Evolutionary conservation across 30 jellyfish, hydroid and myxozoan species (phyloP).

Genomic region (Hydractinia symbiolongicarpus): DNA sequence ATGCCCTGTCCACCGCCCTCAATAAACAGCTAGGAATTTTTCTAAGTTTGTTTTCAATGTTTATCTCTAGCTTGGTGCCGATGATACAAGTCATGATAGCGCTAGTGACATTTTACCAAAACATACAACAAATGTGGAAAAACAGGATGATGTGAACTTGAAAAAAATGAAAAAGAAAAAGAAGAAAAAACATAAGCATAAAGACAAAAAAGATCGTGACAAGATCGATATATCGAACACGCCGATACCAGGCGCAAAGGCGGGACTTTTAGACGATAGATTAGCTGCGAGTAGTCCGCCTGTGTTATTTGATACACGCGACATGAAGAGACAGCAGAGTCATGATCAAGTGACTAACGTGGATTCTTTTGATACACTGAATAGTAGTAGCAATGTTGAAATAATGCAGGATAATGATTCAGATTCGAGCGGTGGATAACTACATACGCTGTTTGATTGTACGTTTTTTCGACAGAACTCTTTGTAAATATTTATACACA

Average conservation of each 20-base stretch:
- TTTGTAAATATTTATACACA: too few relatives aligned
- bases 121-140: conserved; percentile 11
- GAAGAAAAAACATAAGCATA: conserved; percentile 83
- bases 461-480: too few relatives aligned
- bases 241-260: conserved; percentile 5
- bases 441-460: too few relatives aligned
- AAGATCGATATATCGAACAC: neutral
- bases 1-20: too few relatives aligned
- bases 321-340: too few relatives aligned
- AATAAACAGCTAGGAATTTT: too few relatives aligned
- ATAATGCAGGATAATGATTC: too few relatives aligned
- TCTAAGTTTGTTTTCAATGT: neutral
- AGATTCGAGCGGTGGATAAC: too few relatives aligned
- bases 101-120: conserved; percentile 55
- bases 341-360: too few relatives aligned
- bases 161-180: conserved; percentile 69
- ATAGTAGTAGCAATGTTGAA: too few relatives aligned
- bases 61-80: conserved; percentile 57
- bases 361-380: too few relatives aligned
- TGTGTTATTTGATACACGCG: neutral
- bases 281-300: conserved; percentile 18
- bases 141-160: conserved; percentile 42
- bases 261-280: conserved; percentile 15
- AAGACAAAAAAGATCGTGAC: conserved; percentile 50
- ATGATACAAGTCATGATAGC: conserved; percentile 72